phyloP scores from a whole-genome alignment of 2,797 vertebrate genomes.

The Semotilus atromaculatus region DNA sequence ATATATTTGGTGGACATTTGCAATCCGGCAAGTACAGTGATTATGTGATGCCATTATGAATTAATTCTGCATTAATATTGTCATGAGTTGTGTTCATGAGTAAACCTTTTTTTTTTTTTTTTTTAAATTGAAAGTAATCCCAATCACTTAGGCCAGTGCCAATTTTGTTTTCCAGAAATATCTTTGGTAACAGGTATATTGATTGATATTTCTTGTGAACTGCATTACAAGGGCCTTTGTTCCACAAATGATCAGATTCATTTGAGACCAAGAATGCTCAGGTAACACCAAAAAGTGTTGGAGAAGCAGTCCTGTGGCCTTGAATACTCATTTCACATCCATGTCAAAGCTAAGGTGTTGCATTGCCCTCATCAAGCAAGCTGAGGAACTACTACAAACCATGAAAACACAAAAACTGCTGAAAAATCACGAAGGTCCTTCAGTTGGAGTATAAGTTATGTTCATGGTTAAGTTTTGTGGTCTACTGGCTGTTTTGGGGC shows the following conservation, averaged over 20 bases:
- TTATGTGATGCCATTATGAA: neutral
- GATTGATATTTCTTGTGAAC: conserved; percentile 38
- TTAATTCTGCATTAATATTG: neutral
- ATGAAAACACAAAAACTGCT: conserved; percentile 1
- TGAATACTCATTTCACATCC: conserved; percentile 40
- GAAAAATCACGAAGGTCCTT: neutral
- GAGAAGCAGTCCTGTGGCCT: conserved; percentile 20
- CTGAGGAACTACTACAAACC: conserved; percentile 1
- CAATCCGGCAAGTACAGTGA: neutral
- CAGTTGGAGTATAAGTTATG: neutral
- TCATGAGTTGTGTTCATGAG: neutral
- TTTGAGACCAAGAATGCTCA: conserved; percentile 30
- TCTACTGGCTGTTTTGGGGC: neutral
- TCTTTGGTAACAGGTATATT: neutral
- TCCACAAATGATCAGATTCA: conserved; percentile 40
- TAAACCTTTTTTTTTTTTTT: neutral
- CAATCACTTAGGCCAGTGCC: neutral
- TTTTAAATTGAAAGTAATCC: neutral
- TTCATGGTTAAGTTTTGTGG: neutral
- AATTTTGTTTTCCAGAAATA: neutral
- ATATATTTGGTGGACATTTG: neutral
- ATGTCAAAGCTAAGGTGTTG: conserved; percentile 33
- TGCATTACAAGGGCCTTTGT: conserved; percentile 23
- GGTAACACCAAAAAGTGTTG: conserved; percentile 44
- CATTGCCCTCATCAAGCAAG: conserved; percentile 33